phyloP scores from a whole-genome alignment of 2,888 invertebrate genomes.

The Lochmaea crataegi region DNA sequence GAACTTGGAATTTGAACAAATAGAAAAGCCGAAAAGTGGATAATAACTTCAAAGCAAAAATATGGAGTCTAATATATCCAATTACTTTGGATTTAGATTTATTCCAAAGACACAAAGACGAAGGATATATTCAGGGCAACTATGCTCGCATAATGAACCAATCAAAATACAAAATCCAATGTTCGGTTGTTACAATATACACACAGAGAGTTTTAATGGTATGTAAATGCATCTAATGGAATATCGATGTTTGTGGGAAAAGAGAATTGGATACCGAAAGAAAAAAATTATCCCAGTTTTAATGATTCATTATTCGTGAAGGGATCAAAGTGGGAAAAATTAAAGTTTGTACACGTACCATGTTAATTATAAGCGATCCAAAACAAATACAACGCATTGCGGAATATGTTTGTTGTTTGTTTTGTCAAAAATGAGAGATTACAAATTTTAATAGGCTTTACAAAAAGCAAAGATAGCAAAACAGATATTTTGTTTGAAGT shows the following conservation, averaged over 20 bases:
- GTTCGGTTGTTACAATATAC: slow-evolving; percentile 21
- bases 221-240: slow-evolving; percentile 35
- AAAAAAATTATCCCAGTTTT: slow-evolving; percentile 14
- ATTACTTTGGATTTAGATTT: not conserved
- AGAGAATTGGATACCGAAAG: slow-evolving; percentile 8
- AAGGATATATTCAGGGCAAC: slow-evolving; percentile 3
- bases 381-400: not conserved
- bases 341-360: not conserved
- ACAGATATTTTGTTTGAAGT: too few species aligned
- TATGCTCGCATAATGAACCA: slow-evolving; percentile 28
- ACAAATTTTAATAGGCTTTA: too few species aligned
- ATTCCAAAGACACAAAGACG: slow-evolving; percentile 8
- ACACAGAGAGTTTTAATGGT: slow-evolving; percentile 30
- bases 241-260: slow-evolving; percentile 34
- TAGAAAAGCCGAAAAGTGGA: not conserved
- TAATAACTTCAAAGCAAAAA: not conserved
- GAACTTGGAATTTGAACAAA: too few species aligned
- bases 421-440: too few species aligned
- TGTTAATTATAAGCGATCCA: not conserved
- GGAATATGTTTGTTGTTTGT: too few species aligned
- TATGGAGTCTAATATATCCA: not conserved
- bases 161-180: slow-evolving; percentile 39
- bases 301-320: slow-evolving; percentile 11
- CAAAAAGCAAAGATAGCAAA: too few species aligned
- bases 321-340: slow-evolving; percentile 25